Base-by-base conservation (phyloP, 2,797 vertebrate species). In the Clarias pachynema region DNA sequence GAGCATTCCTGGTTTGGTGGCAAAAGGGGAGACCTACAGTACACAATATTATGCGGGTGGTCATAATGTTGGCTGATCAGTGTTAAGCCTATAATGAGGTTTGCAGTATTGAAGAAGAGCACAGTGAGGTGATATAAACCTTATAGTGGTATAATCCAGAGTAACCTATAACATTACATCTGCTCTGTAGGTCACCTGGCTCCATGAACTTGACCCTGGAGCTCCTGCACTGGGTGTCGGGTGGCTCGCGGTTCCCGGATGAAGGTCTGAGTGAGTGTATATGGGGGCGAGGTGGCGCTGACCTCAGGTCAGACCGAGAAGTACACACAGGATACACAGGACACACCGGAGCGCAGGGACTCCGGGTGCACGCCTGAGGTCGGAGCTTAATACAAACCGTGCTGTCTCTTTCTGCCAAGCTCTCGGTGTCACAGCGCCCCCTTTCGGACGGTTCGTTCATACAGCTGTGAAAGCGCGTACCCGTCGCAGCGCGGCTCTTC, bases 131-230 rank as follows among this genome's bases (percentile, higher is more conserved):
- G 40, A 1, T 59, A n/a, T 9, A 40, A 78, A 34, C 49, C 49
- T 53, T 53, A 14, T 3, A 53, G 14, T 53, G 49, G 49, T 14
- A 14, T 14, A 53, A 53, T 53, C 49, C 49, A 53, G 49, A 53
- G 12, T 53, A 53, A 7, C 12, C 5, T 73, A 7, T 73, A 2
- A 14, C 49, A 49, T 16, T n/a, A n/a, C 8, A 18, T 86, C 92
- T 95, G 96, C 95, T 94, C 91, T 86, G 86, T 44, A 94, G 85
- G 75, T 44, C 89, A 49, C 94, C 92, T 90, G 91, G 93, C 59
- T 93, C 77, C 7, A 88, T 89, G 78, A 85, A 78, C n/a, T 94
- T 24, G 74, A 34, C 56, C 14, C 29, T 15, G 56, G 56, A 95
- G 84, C 95, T 95, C 93, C 93, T 95, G 49, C 3, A 86, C 62